Evolutionary conservation across 2,797 vertebrate genomes (phyloP), one percentile per base, ranked within the genome.

Genomic region (Pampus argenteus): DNA sequence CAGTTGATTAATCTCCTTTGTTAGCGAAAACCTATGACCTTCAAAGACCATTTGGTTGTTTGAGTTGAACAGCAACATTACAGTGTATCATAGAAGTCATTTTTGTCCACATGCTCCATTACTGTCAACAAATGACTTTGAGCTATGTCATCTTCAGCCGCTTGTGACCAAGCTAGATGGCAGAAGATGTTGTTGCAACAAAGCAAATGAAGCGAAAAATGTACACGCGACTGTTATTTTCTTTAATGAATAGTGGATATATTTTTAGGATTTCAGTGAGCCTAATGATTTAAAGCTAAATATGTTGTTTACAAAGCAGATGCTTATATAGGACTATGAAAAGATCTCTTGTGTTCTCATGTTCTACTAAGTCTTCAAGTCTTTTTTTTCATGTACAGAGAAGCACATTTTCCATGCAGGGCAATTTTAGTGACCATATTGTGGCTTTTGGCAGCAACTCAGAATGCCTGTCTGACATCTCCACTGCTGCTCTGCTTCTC

Each of bases 361-460:
- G 78, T 72, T 66, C 77, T 14, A 40, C 63, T 64, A 69, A 85
- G 71, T 74, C 63, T 82, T 79, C 62, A 66, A 82, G 65, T 67
- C 25, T 67, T 51, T 70, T 86, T 77, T 60, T 77, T 64, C 56
- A 74, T 60, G 67, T 57, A 78, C 82, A 88, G 79, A 81, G 77
- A 63, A 67, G 82, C 82, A 91, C 89, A 92, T 90, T 88, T 88
- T 84, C 88, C 86, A 82, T 88, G 84, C 85, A 83, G 82, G 82
- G 82, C 83, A 85, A 85, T 90, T 92, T 87, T 68, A 74, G 78
- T 86, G 89, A 89, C 88, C 93, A 94, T 92, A 92, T 93, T 93
- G 92, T 92, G 83, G 85, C 87, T 88, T 90, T 92, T 92, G 93
- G 92, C 93, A 90, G 85, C 25, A 56, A 69, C 85, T 92, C 89